Base-by-base conservation (phyloP, 2,888 invertebrate genomes). In the Plagodis dolabraria region DNA sequence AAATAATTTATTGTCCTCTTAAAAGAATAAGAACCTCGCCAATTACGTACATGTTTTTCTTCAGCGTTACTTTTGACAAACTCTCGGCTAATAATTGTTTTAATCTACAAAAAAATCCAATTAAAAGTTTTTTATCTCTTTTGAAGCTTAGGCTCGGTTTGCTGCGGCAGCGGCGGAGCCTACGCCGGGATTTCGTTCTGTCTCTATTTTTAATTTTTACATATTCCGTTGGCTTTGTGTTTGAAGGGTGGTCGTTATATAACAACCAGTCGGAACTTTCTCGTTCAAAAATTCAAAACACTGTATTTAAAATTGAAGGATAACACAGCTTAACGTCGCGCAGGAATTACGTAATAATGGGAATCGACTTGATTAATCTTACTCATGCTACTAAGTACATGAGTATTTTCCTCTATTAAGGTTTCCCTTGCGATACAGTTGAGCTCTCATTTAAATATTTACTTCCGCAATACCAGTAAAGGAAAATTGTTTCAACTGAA, bases 101-200 rank as follows among this genome's bases (percentile, higher is more conserved):
- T 85, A 87, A 87, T 86, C 85, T 82, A 80, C 82, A 79, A 83
- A 87, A 85, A 86, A 84, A 77, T 82, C 82, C 83, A 87, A 86
- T 88, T 85, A 87, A 89, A 88, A 86, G 11, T 79, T 87, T 88
- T 83, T 83, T 85, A 83, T 86, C 85, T 85, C 79, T 80, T 76
- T 75, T 71, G 73, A 73, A 80, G 85, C 84, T 87, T 82, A 82
- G 77, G 75, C 77, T 76, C 72, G 77, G 80, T 78, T 78, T 77
- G 78, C 72, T 76, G 76, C 67, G 71, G 67, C 73, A 67, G 72
- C 72, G 71, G 60, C 65, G 67, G 47, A 61, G 54, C 53, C 52
- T 51, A 51, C 65, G 65, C 71, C 72, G 71, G 74, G 70, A 76
- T 75, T 77, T 73, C 64, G 70, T 49, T 55, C 70, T 74, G 71